Conservation (phyloP, 2,797 vertebrate species). For the Monodelphis domestica region DNA sequence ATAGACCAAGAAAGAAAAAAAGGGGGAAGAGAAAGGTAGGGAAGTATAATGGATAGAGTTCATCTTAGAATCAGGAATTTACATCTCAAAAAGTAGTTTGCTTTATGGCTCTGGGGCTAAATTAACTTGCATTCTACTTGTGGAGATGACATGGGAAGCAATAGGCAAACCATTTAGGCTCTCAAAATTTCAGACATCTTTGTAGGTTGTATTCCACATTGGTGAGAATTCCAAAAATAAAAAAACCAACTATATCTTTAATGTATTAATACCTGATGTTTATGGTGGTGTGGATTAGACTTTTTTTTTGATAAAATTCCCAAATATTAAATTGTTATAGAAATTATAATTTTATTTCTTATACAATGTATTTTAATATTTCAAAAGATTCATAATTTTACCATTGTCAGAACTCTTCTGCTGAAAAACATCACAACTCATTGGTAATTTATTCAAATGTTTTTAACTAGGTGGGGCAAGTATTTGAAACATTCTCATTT, state of each 20-base stretch:
- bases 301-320: neutral
- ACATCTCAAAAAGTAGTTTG: neutral
- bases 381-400: neutral
- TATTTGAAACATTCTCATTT: neutral
- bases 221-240: neutral
- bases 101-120: neutral
- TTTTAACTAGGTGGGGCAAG: neutral
- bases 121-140: neutral
- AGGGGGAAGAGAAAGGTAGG: neutral
- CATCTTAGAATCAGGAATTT: neutral
- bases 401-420: neutral
- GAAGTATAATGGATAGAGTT: neutral
- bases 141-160: neutral
- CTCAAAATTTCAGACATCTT: neutral
- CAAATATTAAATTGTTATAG: neutral
- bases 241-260: neutral
- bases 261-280: neutral
- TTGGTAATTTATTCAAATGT: neutral
- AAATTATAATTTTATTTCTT: neutral
- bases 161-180: neutral
- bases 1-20: neutral
- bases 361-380: neutral
- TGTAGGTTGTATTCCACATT: neutral
- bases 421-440: neutral
- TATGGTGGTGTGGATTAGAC: neutral